Evolutionary conservation across 2,888 invertebrate species (phyloP).

Genomic region (Stenotaenia linearis): DNA sequence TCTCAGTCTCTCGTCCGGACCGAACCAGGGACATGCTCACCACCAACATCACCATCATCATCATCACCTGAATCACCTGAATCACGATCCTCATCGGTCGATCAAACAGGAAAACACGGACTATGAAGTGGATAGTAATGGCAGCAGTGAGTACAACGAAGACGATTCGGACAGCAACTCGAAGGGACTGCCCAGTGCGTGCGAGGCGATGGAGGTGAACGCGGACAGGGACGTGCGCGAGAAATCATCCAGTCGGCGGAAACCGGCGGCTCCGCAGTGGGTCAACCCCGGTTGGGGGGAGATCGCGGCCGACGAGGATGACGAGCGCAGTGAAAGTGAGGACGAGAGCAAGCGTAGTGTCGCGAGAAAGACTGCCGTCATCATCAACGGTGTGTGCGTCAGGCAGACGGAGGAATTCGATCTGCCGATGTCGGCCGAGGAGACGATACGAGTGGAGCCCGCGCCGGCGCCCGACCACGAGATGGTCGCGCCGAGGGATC

Average conservation of each 20-base stretch:
- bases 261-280: conserved; percentile 96
- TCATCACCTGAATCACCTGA: not conserved
- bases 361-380: conserved; percentile 52
- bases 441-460: conserved; percentile 70
- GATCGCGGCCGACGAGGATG: conserved; percentile 34
- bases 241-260: conserved; percentile 64
- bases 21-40: not conserved
- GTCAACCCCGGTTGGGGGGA: conserved; percentile 89
- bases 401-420: conserved; percentile 75
- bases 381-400: conserved; percentile 89
- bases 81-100: not conserved
- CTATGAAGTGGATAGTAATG: conserved; percentile 81
- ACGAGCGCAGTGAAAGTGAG: conserved; percentile 38
- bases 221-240: not conserved
- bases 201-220: conserved; percentile 33
- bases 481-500: conserved; percentile 41
- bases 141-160: conserved; percentile 51
- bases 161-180: conserved; percentile 54
- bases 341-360: conserved; percentile 31
- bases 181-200: conserved; percentile 28
- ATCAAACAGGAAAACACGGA: conserved; percentile 48
- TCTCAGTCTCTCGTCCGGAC: conserved; percentile 63
- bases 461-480: conserved; percentile 63
- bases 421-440: conserved; percentile 45
- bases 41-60: conserved; percentile 28